phyloP scores from a whole-genome alignment of 2,888 invertebrate genomes.

The Argyra leucocephala region DNA sequence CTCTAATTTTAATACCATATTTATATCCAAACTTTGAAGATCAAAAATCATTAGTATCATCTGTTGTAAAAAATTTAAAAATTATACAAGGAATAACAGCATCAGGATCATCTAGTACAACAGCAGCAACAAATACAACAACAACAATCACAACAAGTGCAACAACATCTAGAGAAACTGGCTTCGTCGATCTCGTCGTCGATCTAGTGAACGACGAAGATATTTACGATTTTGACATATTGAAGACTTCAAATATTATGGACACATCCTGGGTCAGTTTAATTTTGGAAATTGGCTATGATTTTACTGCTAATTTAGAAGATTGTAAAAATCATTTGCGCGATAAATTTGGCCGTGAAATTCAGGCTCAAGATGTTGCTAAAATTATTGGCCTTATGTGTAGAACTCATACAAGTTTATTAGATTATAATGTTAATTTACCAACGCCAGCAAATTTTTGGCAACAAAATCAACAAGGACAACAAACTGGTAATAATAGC shows the following conservation, averaged over 20 bases:
- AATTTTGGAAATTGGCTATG: conserved; percentile 80
- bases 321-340: conserved; percentile 78
- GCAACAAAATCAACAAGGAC: conserved; percentile 35
- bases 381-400: conserved; percentile 80
- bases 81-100: conserved; percentile 32
- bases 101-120: conserved; percentile 53
- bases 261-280: conserved; percentile 76
- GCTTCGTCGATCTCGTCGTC: neutral
- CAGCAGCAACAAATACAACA: conserved; percentile 51
- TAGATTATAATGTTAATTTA: conserved; percentile 60
- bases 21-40: conserved; percentile 48
- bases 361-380: conserved; percentile 75
- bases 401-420: conserved; percentile 57
- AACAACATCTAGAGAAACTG: neutral
- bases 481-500: conserved; percentile 16
- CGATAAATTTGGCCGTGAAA: conserved; percentile 71
- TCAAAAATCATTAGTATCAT: neutral
- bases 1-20: conserved; percentile 79
- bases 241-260: conserved; percentile 47
- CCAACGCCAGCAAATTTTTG: conserved; percentile 61
- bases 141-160: conserved; percentile 30
- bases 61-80: neutral
- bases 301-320: conserved; percentile 75
- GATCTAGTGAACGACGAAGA: neutral
- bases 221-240: neutral